Conservation (phyloP, 2,797 vertebrate species). For the Paratrypauchen microcephalus region DNA sequence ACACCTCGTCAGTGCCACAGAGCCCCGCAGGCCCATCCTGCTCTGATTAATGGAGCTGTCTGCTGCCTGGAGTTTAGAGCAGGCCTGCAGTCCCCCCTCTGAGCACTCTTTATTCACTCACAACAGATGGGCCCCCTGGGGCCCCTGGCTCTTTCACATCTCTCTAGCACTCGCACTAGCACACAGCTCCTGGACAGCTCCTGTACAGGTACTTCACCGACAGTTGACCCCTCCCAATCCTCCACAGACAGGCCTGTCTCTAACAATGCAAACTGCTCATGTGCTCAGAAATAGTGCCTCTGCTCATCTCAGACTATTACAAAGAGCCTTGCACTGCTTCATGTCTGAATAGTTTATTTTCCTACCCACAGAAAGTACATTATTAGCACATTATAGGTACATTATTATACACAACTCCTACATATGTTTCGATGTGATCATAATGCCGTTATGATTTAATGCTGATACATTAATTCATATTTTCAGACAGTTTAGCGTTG, state of each 20-base stretch:
- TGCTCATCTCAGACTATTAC: too few relatives aligned
- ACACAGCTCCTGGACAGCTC: slow-evolving; percentile 43
- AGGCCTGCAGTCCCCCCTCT: slow-evolving; percentile 52
- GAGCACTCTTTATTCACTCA: slow-evolving; percentile 59
- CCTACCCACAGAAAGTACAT: too few relatives aligned
- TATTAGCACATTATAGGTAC: too few relatives aligned
- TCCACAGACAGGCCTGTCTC: background rate
- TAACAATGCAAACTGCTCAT: background rate
- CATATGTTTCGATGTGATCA: background rate
- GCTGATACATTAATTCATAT: background rate
- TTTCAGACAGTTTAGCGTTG: background rate
- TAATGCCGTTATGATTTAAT: too few relatives aligned
- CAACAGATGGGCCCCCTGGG: slow-evolving; percentile 72
- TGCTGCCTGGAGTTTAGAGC: slow-evolving; percentile 47
- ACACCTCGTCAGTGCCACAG: slow-evolving; percentile 24
- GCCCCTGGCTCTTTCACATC: slow-evolving; percentile 50
- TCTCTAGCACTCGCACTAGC: slow-evolving; percentile 56
- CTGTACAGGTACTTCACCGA: slow-evolving; percentile 47
- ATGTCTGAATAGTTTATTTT: too few relatives aligned
- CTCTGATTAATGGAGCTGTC: slow-evolving; percentile 75
- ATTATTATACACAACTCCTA: background rate
- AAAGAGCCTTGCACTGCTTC: too few relatives aligned
- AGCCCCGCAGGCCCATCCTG: slow-evolving; percentile 68
- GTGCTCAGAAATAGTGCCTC: background rate
- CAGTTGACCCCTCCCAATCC: slow-evolving; percentile 56